Evolutionary conservation across 2,888 invertebrate species (phyloP), one percentile per base, ranked within the genome.

Genomic region (Acronicta psi): DNA sequence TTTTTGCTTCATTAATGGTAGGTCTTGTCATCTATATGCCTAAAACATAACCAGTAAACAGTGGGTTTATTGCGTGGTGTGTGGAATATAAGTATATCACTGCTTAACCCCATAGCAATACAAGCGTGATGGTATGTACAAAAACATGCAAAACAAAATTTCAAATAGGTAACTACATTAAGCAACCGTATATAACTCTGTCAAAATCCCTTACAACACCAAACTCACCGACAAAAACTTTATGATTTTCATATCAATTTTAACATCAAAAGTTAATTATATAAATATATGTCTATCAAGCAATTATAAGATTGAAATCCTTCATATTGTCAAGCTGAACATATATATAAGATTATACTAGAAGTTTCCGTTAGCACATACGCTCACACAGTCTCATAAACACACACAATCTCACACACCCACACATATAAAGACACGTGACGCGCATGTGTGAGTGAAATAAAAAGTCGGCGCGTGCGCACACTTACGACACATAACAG

Each of bases 361-460:
- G 90, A 91, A 89, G 87, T 87, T 89, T 91, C 92, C 89, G 88
- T 88, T 88, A 85, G 82, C 75, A 73, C 46, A 63, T 42, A 60
- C 34, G 42, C 49, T 71, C 61, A 73, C 58, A 63, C 50, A 43
- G 25, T 36, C 9, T 7, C 75, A 77, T 65, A 61, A 52, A 45
- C 72, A 61, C 69, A 70, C 63, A 62, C 58, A 54, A 69, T 67
- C 59, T 41, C 20, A 41, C 29, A 67, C 54, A 61, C 59, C 63
- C 51, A 56, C 36, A 50, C 25, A 59, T 70, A 73, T 69, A 69
- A 62, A 59, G 18, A n/a, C 6, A 34, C 25, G 18, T 41, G 3
- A n/a, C 31, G 37, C 42, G 54, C 51, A 57, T 81, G 87, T 81
- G 84, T 82, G 85, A 17, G 85, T 81, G 79, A 58, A 81, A 82